Conservation (phyloP, 1,140 invertebrate species). For the Zaprionus kolodkinae region DNA sequence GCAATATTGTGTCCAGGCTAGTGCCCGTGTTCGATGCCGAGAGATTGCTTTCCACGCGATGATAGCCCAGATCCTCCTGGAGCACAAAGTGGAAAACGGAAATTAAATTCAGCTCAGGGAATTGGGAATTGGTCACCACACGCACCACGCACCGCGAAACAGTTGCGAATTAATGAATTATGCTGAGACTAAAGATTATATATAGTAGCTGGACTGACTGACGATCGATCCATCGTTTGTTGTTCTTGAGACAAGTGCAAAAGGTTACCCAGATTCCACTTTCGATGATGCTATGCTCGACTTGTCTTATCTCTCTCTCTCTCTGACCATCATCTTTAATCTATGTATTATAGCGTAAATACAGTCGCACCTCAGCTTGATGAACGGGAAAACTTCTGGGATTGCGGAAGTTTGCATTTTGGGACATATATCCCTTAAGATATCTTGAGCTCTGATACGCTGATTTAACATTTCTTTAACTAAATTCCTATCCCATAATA, state of each 20-base stretch:
- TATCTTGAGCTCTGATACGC: no score
- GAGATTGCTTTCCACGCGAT: conserved; percentile 77
- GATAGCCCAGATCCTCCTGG: conserved; percentile 78
- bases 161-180: conserved; percentile 57
- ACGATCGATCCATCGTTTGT: neutral
- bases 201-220: conserved; percentile 32
- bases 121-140: conserved; percentile 8
- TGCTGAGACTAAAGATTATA: conserved; percentile 43
- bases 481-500: neutral
- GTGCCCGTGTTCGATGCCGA: conserved; percentile 83
- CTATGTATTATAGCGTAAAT: neutral
- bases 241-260: conserved; percentile 49
- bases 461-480: neutral
- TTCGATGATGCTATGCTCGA: conserved; percentile 4
- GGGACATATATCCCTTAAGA: neutral
- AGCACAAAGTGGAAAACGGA: neutral
- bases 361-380: neutral
- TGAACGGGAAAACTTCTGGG: neutral
- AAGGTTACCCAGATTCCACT: conserved; percentile 20
- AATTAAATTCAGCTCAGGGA: neutral
- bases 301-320: conserved; percentile 17
- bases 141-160: conserved; percentile 12
- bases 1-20: conserved; percentile 83
- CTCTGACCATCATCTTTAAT: conserved; percentile 7
- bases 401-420: neutral